Conservation (phyloP, 2,113 vertebrate genomes). For the Beaufortia kweichowensis region DNA sequence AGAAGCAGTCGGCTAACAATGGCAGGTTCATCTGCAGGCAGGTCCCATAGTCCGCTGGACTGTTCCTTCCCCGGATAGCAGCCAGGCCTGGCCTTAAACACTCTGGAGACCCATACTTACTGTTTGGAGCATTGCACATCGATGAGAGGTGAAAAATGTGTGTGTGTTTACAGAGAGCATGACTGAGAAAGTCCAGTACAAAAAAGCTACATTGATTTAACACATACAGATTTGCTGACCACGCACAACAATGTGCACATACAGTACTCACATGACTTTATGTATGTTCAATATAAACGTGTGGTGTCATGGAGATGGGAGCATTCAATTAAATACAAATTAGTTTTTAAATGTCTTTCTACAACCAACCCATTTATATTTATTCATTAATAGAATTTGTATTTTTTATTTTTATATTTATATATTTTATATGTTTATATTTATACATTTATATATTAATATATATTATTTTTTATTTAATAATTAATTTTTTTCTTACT, state of each 20-base stretch:
- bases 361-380: too few relatives aligned
- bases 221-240: constrained; percentile 42
- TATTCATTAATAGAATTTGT: too few relatives aligned
- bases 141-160: constrained; percentile 34
- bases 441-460: too few relatives aligned
- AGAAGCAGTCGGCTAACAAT: constrained; percentile 38
- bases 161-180: constrained; percentile 25
- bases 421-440: too few relatives aligned
- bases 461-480: too few relatives aligned
- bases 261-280: too few relatives aligned
- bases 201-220: constrained; percentile 24
- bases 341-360: too few relatives aligned
- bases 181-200: neutral
- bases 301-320: too few relatives aligned
- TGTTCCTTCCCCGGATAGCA: constrained; percentile 22
- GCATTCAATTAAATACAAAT: too few relatives aligned
- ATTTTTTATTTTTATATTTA: too few relatives aligned
- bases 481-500: too few relatives aligned
- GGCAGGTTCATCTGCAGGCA: constrained; percentile 18
- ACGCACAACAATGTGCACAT: neutral
- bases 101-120: constrained; percentile 26
- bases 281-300: too few relatives aligned
- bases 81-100: constrained; percentile 43
- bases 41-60: constrained; percentile 33
- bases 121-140: constrained; percentile 27